These are phyloP conservation scores for Frankliniella fusca DNA, from an alignment of 2,888 invertebrate genomes.

Conservation along the genomic window DNA sequence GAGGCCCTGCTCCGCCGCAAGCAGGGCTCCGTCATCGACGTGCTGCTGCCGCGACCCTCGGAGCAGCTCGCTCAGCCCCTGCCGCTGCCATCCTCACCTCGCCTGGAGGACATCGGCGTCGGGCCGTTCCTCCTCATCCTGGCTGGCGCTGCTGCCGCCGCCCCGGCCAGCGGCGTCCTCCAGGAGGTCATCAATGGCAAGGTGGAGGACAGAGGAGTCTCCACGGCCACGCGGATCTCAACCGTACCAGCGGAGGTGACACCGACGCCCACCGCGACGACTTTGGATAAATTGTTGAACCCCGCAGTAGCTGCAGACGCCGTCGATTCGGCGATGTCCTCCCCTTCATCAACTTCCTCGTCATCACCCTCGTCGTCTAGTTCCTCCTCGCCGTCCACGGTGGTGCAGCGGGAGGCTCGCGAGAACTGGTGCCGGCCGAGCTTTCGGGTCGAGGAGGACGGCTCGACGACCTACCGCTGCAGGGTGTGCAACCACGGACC, in stretches of 20 bases:
- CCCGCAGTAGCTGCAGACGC: background rate
- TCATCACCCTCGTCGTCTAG: background rate
- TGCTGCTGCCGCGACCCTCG: background rate
- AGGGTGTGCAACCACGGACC: slow-evolving; percentile 11
- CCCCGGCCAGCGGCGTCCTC: background rate
- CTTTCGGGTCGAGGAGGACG: slow-evolving; percentile 7
- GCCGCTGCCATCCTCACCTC: slow-evolving; percentile 37
- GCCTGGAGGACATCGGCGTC: background rate
- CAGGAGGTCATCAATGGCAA: background rate
- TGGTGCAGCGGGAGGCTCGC: background rate
- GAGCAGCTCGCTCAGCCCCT: slow-evolving; percentile 9
- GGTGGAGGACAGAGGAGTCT: background rate
- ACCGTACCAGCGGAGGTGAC: background rate
- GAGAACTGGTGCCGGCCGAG: slow-evolving; percentile 21
- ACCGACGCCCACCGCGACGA: background rate
- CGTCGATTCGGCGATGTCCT: background rate
- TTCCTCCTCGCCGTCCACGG: slow-evolving; percentile 13
- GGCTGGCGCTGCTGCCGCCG: background rate
- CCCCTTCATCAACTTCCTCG: background rate
- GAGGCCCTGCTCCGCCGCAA: background rate
- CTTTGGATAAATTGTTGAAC: background rate
- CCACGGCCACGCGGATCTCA: background rate
- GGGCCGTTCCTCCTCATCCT: background rate
- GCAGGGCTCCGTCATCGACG: background rate
- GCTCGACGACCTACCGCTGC: background rate